Conservation (phyloP, 2,113 vertebrate species). For the Genyomyrus donnyi region DNA sequence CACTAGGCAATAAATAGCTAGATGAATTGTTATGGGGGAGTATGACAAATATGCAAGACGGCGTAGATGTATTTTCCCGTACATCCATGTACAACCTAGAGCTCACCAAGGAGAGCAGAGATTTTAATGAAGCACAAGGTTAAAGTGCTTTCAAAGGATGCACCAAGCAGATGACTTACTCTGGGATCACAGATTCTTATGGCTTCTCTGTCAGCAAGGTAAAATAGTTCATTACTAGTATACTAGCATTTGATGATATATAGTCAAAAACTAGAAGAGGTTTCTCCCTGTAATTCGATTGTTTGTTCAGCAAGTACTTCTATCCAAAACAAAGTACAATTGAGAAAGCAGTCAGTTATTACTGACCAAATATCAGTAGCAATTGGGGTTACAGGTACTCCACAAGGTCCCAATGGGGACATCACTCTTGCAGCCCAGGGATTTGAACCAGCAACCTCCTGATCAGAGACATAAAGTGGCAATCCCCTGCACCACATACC, state of each 20-base stretch:
- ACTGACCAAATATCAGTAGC: background rate
- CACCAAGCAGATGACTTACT: background rate
- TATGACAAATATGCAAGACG: slow-evolving; percentile 37
- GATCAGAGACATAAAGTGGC: background rate
- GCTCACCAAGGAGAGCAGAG: background rate
- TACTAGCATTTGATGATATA: background rate
- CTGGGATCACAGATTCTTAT: background rate
- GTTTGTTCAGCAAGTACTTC: background rate
- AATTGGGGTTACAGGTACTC: background rate
- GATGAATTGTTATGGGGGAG: slow-evolving; percentile 42
- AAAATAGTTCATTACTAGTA: background rate
- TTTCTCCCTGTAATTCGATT: background rate
- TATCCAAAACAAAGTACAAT: background rate
- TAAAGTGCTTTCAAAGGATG: background rate
- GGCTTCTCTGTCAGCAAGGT: background rate
- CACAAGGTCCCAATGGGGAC: background rate
- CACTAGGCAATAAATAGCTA: slow-evolving; percentile 30
- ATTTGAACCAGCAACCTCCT: background rate
- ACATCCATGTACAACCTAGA: background rate
- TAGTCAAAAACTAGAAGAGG: background rate
- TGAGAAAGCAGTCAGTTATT: background rate
- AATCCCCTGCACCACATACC: background rate
- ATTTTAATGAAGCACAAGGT: slow-evolving; percentile 13
- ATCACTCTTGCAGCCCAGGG: background rate
- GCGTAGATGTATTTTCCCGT: background rate